These are phyloP conservation scores for Chloroceryle amazona DNA, from an alignment of 2,797 vertebrate species.

Conservation along the genomic window DNA sequence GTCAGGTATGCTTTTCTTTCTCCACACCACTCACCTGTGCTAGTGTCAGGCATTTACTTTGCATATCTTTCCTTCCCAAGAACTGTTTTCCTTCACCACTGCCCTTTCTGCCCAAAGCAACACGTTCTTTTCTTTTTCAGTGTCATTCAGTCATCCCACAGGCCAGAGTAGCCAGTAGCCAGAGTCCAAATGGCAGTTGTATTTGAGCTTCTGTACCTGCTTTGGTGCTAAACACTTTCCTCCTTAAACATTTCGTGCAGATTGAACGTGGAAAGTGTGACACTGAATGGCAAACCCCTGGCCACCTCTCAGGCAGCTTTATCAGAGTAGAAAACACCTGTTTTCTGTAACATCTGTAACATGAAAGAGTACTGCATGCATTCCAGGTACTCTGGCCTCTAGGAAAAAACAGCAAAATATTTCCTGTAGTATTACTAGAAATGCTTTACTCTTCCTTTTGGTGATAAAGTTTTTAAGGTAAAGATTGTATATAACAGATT, in stretches of 20 bases:
- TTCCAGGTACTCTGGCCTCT: neutral
- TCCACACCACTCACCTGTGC: neutral
- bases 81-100: neutral
- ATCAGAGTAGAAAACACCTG: neutral
- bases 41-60: neutral
- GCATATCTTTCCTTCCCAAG: neutral
- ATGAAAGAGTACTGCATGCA: neutral
- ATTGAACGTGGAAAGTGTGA: neutral
- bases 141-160: neutral
- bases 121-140: fast-evolving
- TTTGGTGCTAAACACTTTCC: neutral
- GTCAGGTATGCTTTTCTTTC: slow-evolving; percentile 37
- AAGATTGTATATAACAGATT: neutral
- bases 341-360: neutral
- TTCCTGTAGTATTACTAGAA: neutral
- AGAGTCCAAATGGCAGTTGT: neutral
- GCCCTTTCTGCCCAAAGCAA: neutral
- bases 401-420: neutral
- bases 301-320: neutral
- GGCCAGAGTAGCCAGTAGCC: neutral
- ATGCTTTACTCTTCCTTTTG: neutral
- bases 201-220: neutral
- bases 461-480: neutral
- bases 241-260: neutral
- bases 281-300: neutral